phyloP scores from a whole-genome alignment of 2,888 invertebrate species.

The Mythimna loreyi region DNA sequence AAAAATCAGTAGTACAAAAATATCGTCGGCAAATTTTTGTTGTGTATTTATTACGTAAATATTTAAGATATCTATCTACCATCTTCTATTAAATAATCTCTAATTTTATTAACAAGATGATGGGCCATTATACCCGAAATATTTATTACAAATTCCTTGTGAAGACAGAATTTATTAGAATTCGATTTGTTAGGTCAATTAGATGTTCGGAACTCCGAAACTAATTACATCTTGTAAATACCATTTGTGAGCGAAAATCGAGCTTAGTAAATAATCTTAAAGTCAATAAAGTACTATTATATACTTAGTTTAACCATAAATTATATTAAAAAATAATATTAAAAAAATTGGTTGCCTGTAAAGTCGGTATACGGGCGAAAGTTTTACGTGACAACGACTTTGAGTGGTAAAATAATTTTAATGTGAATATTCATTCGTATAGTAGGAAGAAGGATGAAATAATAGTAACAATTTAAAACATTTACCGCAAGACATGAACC shows the following conservation, averaged over 20 bases:
- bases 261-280: constrained; percentile 10
- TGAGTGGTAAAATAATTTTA: too few species aligned
- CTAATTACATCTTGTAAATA: constrained; percentile 37
- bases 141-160: neutral
- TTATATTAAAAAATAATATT: too few species aligned
- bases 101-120: constrained; percentile 3
- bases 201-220: constrained; percentile 1
- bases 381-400: too few species aligned
- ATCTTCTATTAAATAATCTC: neutral
- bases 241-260: constrained; percentile 5
- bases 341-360: too few species aligned
- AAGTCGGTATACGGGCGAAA: too few species aligned
- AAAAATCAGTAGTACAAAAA: too few species aligned
- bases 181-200: constrained; percentile 35
- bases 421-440: too few species aligned
- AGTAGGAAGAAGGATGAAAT: too few species aligned
- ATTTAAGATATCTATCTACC: neutral
- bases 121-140: neutral
- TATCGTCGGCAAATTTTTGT: neutral
- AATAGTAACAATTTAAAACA: too few species aligned
- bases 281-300: neutral
- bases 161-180: constrained; percentile 27
- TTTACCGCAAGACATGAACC: too few species aligned
- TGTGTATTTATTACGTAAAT: too few species aligned
- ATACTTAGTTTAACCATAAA: too few species aligned